A percentile compares a stretch with the other conserved stretches of the same genome.
Evolutionary conservation across 92 coral and sea anemone species (phyloP).

Genomic region (Epizoanthus stellaris): DNA sequence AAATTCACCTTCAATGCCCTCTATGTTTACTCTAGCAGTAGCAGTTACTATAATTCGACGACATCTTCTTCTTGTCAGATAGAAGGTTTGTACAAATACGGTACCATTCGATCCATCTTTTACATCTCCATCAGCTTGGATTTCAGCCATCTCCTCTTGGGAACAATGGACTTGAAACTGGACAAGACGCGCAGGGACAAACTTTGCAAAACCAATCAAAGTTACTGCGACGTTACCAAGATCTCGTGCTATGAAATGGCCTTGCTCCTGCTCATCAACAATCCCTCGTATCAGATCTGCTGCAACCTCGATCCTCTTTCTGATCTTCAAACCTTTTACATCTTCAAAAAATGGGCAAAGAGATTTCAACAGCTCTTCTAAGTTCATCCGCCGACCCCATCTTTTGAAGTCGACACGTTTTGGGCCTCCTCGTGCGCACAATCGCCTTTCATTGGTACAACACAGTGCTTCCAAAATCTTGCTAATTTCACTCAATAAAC

Average conservation of each 20-base stretch:
- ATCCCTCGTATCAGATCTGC: no score
- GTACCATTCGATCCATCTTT: background rate
- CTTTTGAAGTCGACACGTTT: no score
- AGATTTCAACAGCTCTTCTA: no score
- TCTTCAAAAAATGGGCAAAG: no score
- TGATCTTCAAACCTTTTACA: no score
- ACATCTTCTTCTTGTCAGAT: background rate
- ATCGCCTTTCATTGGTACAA: no score
- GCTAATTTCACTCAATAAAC: slow-evolving; percentile 20
- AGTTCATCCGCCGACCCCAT: no score
- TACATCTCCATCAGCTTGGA: background rate
- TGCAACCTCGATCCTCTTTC: no score
- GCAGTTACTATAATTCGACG: background rate
- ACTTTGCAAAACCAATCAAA: slow-evolving; percentile 22
- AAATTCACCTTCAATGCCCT: background rate
- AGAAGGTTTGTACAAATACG: slow-evolving; percentile 13
- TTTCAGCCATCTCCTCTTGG: slow-evolving; percentile 7
- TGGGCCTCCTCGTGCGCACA: no score
- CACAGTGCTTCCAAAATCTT: no score
- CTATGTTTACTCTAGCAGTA: slow-evolving; percentile 2
- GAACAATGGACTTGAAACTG: background rate
- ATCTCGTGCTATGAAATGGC: slow-evolving; percentile 16
- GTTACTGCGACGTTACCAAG: slow-evolving; percentile 4
- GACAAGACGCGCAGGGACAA: slow-evolving; percentile 26
- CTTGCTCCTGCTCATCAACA: slow-evolving; percentile 7